Evolutionary conservation across 2,888 invertebrate species (phyloP), one percentile per base, ranked within the genome.

Genomic region (Odontocerum albicorne): DNA sequence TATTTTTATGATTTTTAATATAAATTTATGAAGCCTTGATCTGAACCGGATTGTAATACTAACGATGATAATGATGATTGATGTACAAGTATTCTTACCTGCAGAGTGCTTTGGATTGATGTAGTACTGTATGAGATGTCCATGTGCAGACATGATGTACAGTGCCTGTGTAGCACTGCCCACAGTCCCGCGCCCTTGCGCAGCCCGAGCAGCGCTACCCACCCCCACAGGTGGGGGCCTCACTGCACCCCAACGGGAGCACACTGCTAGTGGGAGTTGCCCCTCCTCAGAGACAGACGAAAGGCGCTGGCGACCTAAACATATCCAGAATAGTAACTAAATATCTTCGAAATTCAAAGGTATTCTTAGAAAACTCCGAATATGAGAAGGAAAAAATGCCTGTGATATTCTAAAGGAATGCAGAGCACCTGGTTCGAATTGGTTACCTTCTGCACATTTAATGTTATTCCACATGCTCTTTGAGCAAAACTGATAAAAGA

Each of bases 111-210:
- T 83, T 1, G 92, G 93, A 64, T 94, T 91, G 66, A 96, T 79
- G 68, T 91, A 85, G 65, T 96, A 92, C 69, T 96, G 94, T 58
- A 93, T 82, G 62, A 97, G 81, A 50, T 85, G 85, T 19, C 96
- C 96, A 66, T 89, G 87, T 65, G 91, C 90, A 39, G 92, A 89
- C 85, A 95, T 88, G 16, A 96, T 83, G 70, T 92, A 96, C 7
- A 96, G 75, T n/a, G 93, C 89, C 67, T 94, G 90, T 13, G 88
- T 83, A 70, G 71, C 64, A 66, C 72, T 67, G 67, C 73, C 59
- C 56, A 66, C 55, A 67, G 68, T 47, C 66, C 70, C 62, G 67
- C 73, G 49, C n/a, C n/a, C n/a, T n/a, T n/a, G n/a, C n/a, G n/a
- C n/a, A 70, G 72, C 64, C 65, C 72, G 61, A 49, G 50, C 42